phyloP scores from a whole-genome alignment of 1,140 invertebrate genomes.

The Heliconius hewitsoni region DNA sequence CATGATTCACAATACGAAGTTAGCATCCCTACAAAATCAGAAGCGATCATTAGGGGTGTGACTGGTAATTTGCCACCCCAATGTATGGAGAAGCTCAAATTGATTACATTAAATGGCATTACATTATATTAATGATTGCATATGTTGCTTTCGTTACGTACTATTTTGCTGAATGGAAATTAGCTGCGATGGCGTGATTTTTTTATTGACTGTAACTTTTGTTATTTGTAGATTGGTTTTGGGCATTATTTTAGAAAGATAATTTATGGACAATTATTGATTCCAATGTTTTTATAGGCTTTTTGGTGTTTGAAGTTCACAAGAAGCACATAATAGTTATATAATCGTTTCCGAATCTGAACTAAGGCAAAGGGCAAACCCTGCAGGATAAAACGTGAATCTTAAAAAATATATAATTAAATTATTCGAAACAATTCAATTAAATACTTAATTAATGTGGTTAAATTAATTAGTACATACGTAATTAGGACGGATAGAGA shows the following conservation, averaged over 20 bases:
- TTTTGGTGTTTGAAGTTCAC: neutral
- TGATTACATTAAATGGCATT: slow-evolving; percentile 75
- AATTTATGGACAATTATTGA: neutral
- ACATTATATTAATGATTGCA: slow-evolving; percentile 76
- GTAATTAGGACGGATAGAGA: too few species aligned
- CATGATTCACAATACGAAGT: neutral
- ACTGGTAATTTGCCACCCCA: slow-evolving; percentile 70
- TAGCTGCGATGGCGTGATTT: slow-evolving; percentile 28
- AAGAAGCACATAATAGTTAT: neutral
- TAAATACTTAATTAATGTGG: too few species aligned
- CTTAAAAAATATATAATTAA: too few species aligned
- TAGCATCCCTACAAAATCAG: slow-evolving; percentile 20
- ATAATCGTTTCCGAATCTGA: too few species aligned
- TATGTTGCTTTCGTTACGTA: slow-evolving; percentile 63
- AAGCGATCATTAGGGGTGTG: slow-evolving; percentile 52
- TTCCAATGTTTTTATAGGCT: neutral
- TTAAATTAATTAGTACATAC: too few species aligned
- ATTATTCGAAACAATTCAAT: too few species aligned
- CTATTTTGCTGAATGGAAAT: slow-evolving; percentile 46
- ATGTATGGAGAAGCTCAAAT: slow-evolving; percentile 57
- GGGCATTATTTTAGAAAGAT: neutral
- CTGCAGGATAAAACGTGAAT: too few species aligned
- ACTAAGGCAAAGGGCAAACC: too few species aligned
- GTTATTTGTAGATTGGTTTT: slow-evolving; percentile 8
- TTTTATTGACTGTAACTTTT: slow-evolving; percentile 14